Conservation (phyloP, 2,113 vertebrate species). For the Dicentrarchus labrax region DNA sequence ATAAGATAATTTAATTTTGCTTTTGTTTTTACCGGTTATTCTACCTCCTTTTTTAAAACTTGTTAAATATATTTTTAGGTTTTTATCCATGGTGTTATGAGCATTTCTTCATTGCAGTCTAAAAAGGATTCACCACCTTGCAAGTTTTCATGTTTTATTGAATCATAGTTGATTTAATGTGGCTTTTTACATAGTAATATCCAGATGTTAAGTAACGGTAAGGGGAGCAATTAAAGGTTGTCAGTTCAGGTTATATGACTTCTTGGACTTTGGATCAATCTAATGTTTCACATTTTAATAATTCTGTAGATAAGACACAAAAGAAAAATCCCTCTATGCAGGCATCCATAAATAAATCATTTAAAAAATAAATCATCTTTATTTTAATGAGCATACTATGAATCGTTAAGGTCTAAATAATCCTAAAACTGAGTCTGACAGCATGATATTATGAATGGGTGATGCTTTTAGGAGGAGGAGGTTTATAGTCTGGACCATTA, state of each 20-base stretch:
- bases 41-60: background rate
- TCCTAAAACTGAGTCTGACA: background rate
- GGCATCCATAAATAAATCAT: background rate
- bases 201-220: background rate
- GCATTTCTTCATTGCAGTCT: background rate
- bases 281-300: background rate
- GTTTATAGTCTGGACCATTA: background rate
- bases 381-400: background rate
- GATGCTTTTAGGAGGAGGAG: background rate
- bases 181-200: no score
- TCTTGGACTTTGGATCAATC: background rate
- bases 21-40: background rate
- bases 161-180: background rate
- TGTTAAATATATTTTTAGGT: background rate
- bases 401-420: constrained; percentile 2
- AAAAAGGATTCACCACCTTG: background rate
- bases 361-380: background rate
- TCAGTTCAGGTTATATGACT: background rate
- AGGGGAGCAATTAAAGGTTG: background rate
- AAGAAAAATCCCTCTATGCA: background rate
- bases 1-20: background rate
- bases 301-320: background rate
- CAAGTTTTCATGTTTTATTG: background rate
- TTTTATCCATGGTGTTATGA: background rate
- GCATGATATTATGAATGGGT: background rate